A percentile compares a stretch with the other conserved stretches of the same genome.
Evolutionary conservation across 2,113 vertebrate genomes (phyloP).

Genomic region (Periophthalmus modestus): DNA sequence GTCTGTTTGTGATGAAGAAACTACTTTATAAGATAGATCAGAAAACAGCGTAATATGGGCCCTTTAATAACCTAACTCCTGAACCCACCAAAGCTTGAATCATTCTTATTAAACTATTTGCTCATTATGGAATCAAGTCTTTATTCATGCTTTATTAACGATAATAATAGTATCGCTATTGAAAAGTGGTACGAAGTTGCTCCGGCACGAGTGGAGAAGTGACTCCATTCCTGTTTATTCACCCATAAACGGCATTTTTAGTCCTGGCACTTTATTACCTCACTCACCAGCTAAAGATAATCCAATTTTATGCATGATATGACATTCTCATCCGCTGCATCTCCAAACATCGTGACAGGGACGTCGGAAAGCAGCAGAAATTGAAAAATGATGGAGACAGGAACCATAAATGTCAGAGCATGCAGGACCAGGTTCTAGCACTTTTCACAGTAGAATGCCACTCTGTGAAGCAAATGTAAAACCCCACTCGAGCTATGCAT

Average conservation of each 20-base stretch:
- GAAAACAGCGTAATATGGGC: too few species aligned
- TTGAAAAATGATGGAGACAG: slow-evolving; percentile 42
- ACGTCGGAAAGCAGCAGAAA: slow-evolving; percentile 46
- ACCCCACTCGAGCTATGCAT: slow-evolving; percentile 32
- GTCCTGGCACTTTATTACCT: slow-evolving; percentile 17
- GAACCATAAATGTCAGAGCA: slow-evolving; percentile 52
- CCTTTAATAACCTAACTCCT: too few species aligned
- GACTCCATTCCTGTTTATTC: not conserved
- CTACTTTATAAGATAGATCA: too few species aligned
- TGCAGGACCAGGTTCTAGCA: slow-evolving; percentile 30
- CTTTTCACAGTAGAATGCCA: slow-evolving; percentile 20
- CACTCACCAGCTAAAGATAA: slow-evolving; percentile 40
- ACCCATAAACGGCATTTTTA: not conserved
- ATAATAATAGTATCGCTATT: too few species aligned
- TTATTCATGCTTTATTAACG: too few species aligned
- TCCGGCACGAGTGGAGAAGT: slow-evolving; percentile 39
- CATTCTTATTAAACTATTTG: too few species aligned
- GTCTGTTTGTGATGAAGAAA: too few species aligned
- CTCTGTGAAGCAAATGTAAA: slow-evolving; percentile 36
- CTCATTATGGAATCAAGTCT: too few species aligned
- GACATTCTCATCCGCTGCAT: slow-evolving; percentile 10
- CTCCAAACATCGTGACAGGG: slow-evolving; percentile 39
- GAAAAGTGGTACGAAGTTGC: too few species aligned
- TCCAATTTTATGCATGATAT: slow-evolving; percentile 38
- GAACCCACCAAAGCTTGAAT: too few species aligned